Evolutionary conservation across 2,113 vertebrate species (phyloP), one percentile per base, ranked within the genome.

Genomic region (Larimichthys crocea): DNA sequence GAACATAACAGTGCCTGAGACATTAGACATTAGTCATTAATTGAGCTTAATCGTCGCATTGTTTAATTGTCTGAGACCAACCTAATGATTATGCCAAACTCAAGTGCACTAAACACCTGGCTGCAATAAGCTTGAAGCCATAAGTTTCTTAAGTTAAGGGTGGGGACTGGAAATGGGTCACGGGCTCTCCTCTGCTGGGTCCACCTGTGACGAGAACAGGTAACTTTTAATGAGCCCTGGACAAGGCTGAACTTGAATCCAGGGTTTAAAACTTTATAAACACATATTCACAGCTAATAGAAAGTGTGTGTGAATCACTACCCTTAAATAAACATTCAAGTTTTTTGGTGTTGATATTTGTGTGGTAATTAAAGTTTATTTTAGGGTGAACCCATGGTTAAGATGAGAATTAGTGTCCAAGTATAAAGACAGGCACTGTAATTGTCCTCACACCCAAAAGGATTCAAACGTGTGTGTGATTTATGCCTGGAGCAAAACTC

Each of bases 1-100:
- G 71, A 71, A 62, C 79, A 85, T 83, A 84, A 82, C 80, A 63
- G 61, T 60, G 68, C 59, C n/a, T 59, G 76, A 81, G 87, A 90
- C 90, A 80, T 85, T 80, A 79, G 79, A 87, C 87, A 86, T 90
- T 91, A 88, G 79, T 85, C 90, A 93, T 91, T 91, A 90, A 91
- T 90, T 90, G 84, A 79, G 77, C 79, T 88, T 89, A 92, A 93
- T 89, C 2, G 73, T 71, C 76, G 83, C 59, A 72, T 89, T 87
- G 91, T 88, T 91, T 85, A 93, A 93, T 90, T 90, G 89, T 88
- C 88, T 91, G 92, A 87, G 75, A 91, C 88, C 83, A 61, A 78
- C 68, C 83, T 85, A 86, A 93, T 91, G 89, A 91, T 82, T 80
- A 75, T 79, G 75, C 76, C 85, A 87, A 88, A 86, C 74, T 85